Conservation (phyloP, 2,113 vertebrate species). For the Eolophus roseicapilla region DNA sequence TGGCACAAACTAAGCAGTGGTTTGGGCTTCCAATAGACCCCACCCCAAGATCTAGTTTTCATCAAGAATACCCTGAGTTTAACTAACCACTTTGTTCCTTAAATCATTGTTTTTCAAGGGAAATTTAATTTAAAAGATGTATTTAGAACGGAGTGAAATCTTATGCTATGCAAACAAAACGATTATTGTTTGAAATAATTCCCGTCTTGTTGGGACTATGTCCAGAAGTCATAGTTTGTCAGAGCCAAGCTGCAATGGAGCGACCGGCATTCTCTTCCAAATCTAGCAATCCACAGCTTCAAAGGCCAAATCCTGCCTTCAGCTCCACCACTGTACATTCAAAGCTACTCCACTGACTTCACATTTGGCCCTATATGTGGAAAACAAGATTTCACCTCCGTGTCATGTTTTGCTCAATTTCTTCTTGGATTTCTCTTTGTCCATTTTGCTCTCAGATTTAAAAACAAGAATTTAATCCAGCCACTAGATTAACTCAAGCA, state of each 20-base stretch:
- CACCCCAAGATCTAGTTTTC: neutral
- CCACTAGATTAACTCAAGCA: neutral
- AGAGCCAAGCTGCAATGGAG: slow-evolving; percentile 13
- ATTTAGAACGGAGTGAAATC: slow-evolving; percentile 38
- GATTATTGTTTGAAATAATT: slow-evolving; percentile 43
- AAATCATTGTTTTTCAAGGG: slow-evolving; percentile 36
- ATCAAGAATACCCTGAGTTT: neutral
- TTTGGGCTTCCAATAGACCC: neutral
- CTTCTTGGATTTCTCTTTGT: slow-evolving; percentile 40
- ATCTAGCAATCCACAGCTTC: neutral
- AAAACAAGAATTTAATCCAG: slow-evolving; percentile 12
- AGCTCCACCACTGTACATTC: neutral
- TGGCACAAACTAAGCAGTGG: neutral
- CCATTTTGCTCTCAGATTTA: slow-evolving; percentile 4
- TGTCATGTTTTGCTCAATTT: slow-evolving; percentile 35
- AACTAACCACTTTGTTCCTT: neutral
- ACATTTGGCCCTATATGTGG: slow-evolving; percentile 46
- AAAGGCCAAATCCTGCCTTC: slow-evolving; percentile 31
- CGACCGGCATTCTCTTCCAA: neutral
- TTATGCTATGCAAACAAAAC: slow-evolving; percentile 23
- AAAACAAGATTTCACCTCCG: slow-evolving; percentile 54
- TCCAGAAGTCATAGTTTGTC: slow-evolving; percentile 42
- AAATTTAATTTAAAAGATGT: slow-evolving; percentile 45
- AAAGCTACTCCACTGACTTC: slow-evolving; percentile 39
- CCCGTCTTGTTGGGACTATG: neutral